A percentile compares a stretch with the other conserved stretches of the same genome.
phyloP scores from a whole-genome alignment of 2,888 invertebrate species.

The Laspeyria flexula region DNA sequence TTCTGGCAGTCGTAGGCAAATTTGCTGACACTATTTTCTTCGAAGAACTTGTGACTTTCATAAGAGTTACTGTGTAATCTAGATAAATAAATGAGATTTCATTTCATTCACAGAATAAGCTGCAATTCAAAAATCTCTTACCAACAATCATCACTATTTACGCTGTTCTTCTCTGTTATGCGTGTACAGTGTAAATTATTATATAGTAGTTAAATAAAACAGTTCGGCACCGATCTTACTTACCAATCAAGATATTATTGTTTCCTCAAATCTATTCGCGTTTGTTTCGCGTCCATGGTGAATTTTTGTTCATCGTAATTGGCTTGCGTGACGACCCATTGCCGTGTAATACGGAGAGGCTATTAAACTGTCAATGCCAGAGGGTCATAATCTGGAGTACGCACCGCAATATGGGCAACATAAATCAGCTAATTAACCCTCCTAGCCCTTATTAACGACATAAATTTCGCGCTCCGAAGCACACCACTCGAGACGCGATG shows the following conservation, averaged over 20 bases:
- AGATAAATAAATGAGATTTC: not conserved
- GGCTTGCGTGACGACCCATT: conserved; percentile 52
- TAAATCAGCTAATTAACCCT: conserved; percentile 84
- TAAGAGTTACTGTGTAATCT: too few species aligned
- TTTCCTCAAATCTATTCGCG: conserved; percentile 32
- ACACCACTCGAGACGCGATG: conserved; percentile 73
- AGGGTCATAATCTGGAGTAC: conserved; percentile 70
- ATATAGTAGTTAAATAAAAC: conserved; percentile 21
- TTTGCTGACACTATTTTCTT: too few species aligned
- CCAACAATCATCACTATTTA: conserved; percentile 18
- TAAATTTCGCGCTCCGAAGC: conserved; percentile 78
- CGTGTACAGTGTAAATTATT: conserved; percentile 13
- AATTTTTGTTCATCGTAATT: conserved; percentile 62
- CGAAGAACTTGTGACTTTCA: too few species aligned
- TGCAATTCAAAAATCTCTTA: conserved; percentile 11
- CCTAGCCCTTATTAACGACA: conserved; percentile 81
- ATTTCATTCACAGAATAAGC: too few species aligned
- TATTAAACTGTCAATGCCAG: conserved; percentile 78
- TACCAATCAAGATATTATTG: conserved; percentile 27
- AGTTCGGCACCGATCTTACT: conserved; percentile 20
- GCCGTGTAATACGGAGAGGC: conserved; percentile 52
- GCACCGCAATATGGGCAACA: conserved; percentile 74
- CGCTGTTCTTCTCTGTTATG: conserved; percentile 31
- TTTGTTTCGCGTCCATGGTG: conserved; percentile 54
- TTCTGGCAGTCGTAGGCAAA: too few species aligned